Evolutionary conservation across 2,888 invertebrate species (phyloP).

Genomic region (Amphipyra tragopoginis): DNA sequence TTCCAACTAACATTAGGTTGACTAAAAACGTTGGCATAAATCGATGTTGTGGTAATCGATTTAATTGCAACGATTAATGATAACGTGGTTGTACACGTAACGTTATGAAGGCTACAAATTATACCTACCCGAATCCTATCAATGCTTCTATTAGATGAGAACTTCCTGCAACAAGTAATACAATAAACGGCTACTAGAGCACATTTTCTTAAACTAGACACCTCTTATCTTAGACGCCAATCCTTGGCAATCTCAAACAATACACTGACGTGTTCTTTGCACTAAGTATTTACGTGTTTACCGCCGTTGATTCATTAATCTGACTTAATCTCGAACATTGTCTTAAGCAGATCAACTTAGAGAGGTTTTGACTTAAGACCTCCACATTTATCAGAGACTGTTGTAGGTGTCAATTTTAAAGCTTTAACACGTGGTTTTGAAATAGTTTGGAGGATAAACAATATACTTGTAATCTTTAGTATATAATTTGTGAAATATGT

Average conservation of each 20-base stretch:
- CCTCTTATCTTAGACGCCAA: not conserved
- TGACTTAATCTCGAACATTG: slow-evolving; percentile 30
- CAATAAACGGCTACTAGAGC: too few species aligned
- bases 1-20: too few species aligned
- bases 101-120: too few species aligned
- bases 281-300: slow-evolving; percentile 15
- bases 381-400: slow-evolving; percentile 10
- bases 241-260: not conserved
- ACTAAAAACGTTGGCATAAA: too few species aligned
- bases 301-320: slow-evolving; percentile 38
- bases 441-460: not conserved
- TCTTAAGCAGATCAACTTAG: slow-evolving; percentile 23
- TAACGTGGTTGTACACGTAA: too few species aligned
- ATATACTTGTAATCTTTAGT: not conserved
- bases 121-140: too few species aligned
- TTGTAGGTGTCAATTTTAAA: slow-evolving; percentile 2
- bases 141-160: too few species aligned
- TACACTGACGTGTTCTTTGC: not conserved
- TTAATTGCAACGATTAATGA: too few species aligned
- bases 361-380: slow-evolving; percentile 24
- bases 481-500: not conserved
- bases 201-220: not conserved
- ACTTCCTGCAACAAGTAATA: too few species aligned
- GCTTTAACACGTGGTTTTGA: not conserved
- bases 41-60: too few species aligned